Evolutionary conservation across 2,888 invertebrate species (phyloP), one percentile per base, ranked within the genome.

Genomic region (Pterobdella sp.): DNA sequence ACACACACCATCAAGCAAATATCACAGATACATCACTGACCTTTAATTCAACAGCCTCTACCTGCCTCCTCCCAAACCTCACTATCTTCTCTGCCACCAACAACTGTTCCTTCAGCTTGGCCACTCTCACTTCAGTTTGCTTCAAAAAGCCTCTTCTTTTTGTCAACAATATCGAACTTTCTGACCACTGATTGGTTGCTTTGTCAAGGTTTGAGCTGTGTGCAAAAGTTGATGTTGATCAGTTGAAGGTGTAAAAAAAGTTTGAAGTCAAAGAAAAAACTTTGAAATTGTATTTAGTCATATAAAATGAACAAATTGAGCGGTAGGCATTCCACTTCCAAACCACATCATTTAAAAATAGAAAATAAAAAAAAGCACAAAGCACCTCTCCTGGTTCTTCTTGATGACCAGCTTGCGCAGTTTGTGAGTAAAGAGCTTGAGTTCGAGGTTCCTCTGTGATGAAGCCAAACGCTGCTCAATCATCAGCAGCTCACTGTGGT

Each of bases 41-140:
- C 66, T 65, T 35, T 31, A 22, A 31, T 31, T 26, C 69, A n/a
- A 37, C 32, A 7, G 26, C 69, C 4, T 37, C 69, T 1, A 69
- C 52, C 32, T 69, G 69, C 18, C n/a, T 26, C 52, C 31, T 26
- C 52, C 26, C 52, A 52, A 52, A 52, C 7, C 52, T 69, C 31
- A 26, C 31, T 18, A 69, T 42, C 69, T 49, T 69, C 0, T 32
- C 32, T 3, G 49, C 69, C 2, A 49, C 42, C 10, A 22, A 31
- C 69, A 69, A 32, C 52, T 69, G 69, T 34, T 69, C 69, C 52
- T 31, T 69, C 42, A 69, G 37, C 52, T 37, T 29, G 31, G 42
- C 42, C 18, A 49, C 49, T 10, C 49, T 69, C 49, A 49, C 1
- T 34, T 69, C 69, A 10, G 32, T 37, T 14, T 37, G 32, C 31